Percentiles rank a stretch among this genome's conserved stretches.
phyloP scores from a whole-genome alignment of 2,113 vertebrate genomes.

The Ictalurus punctatus region DNA sequence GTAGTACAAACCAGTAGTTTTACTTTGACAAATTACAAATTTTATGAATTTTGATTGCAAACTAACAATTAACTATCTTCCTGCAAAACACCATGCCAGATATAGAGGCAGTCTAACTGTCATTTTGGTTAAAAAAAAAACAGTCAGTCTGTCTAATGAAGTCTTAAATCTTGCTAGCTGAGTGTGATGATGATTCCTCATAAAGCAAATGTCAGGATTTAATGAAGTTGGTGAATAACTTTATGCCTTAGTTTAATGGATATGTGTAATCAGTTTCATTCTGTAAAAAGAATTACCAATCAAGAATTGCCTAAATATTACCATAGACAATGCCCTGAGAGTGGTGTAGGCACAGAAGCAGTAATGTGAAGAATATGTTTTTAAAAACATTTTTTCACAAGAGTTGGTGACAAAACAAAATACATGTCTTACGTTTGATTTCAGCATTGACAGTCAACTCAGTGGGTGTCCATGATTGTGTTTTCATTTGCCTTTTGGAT shows the following conservation, averaged over 20 bases:
- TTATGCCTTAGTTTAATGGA: neutral
- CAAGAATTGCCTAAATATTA: neutral
- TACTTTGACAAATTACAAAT: neutral
- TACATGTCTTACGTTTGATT: slow-evolving; percentile 14
- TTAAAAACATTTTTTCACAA: neutral
- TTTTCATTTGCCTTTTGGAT: slow-evolving; percentile 36
- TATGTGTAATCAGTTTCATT: neutral
- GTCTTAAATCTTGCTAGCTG: neutral
- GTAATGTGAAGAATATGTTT: neutral
- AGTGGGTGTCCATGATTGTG: slow-evolving; percentile 10
- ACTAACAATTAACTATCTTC: neutral
- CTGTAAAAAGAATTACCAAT: neutral
- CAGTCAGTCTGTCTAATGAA: neutral
- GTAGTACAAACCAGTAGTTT: neutral
- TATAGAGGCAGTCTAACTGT: neutral
- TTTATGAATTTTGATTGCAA: neutral
- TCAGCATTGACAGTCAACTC: slow-evolving; percentile 8
- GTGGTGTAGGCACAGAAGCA: neutral
- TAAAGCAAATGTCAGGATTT: neutral
- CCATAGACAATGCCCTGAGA: neutral
- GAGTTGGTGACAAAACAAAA: neutral
- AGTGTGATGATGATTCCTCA: neutral
- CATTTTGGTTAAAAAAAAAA: neutral
- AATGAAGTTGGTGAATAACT: neutral
- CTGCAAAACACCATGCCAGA: neutral